These are phyloP conservation scores for Drosophila nannoptera DNA, from an alignment of 1,140 invertebrate species.

Conservation along the genomic window DNA sequence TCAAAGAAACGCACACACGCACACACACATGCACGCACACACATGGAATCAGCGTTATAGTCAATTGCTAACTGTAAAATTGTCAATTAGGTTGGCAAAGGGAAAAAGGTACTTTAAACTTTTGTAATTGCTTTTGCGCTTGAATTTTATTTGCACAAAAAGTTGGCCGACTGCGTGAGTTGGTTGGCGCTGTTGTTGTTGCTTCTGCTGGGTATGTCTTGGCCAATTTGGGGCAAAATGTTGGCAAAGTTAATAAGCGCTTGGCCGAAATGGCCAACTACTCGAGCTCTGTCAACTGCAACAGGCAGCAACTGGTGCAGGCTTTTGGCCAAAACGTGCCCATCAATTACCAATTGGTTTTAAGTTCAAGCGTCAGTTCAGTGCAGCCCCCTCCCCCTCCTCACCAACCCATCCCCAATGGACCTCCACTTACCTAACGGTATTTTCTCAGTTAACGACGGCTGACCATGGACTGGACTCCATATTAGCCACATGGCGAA, in stretches of 20 bases:
- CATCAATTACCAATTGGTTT: conserved; percentile 22
- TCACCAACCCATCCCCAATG: background rate
- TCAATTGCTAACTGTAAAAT: conserved; percentile 37
- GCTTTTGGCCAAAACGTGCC: conserved; percentile 3
- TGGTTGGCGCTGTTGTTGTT: conserved; percentile 20
- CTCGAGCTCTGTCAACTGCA: conserved; percentile 26
- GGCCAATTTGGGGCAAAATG: conserved; percentile 56
- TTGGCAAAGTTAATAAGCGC: conserved; percentile 69
- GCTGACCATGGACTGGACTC: conserved; percentile 54
- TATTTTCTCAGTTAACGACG: conserved; percentile 79
- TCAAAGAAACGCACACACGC: background rate
- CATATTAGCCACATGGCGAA: conserved; percentile 72
- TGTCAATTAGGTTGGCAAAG: conserved; percentile 72
- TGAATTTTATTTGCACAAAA: conserved; percentile 61
- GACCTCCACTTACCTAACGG: conserved; percentile 72
- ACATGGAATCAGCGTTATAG: background rate
- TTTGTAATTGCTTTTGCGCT: conserved; percentile 73
- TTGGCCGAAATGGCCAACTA: conserved; percentile 9
- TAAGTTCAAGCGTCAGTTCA: conserved; percentile 11
- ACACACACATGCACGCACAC: background rate
- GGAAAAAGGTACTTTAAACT: conserved; percentile 71
- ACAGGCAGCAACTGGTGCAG: conserved; percentile 28
- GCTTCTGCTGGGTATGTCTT: conserved; percentile 16
- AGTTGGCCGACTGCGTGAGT: conserved; percentile 15
- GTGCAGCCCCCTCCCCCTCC: no score